A percentile compares a stretch with the other conserved stretches of the same genome.
Conservation (phyloP, 2,888 invertebrate genomes). For the Stegophylla sp. region DNA sequence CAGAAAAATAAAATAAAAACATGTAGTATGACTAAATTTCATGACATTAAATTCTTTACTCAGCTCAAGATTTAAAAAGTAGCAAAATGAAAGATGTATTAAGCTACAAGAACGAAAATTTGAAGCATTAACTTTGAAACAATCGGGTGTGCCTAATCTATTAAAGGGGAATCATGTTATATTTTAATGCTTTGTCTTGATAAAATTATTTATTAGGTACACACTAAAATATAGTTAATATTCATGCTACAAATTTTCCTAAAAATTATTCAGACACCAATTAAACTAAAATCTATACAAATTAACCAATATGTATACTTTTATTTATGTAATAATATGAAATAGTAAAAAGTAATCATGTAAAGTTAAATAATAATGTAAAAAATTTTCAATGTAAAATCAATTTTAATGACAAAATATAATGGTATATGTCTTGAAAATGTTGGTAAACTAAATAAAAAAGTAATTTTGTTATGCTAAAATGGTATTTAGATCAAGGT, state of each 20-base stretch:
- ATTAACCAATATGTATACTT: neutral
- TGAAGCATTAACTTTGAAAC: neutral
- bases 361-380: neutral
- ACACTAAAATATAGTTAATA: no score
- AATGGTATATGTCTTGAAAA: neutral
- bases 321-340: constrained; percentile 1
- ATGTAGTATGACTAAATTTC: no score
- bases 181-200: neutral
- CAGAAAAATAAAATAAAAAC: no score
- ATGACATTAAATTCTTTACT: no score
- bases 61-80: neutral
- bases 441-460: neutral
- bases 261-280: no score
- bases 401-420: neutral
- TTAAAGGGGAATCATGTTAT: neutral
- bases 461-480: constrained; percentile 11
- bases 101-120: neutral
- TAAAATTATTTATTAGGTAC: constrained; percentile 2
- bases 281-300: no score
- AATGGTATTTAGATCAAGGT: constrained; percentile 38
- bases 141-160: neutral
- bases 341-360: neutral
- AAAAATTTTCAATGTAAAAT: neutral
- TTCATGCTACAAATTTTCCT: no score
- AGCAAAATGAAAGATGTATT: neutral